phyloP scores from a whole-genome alignment of 2,113 vertebrate species.

The Hirundichthys speculiger region DNA sequence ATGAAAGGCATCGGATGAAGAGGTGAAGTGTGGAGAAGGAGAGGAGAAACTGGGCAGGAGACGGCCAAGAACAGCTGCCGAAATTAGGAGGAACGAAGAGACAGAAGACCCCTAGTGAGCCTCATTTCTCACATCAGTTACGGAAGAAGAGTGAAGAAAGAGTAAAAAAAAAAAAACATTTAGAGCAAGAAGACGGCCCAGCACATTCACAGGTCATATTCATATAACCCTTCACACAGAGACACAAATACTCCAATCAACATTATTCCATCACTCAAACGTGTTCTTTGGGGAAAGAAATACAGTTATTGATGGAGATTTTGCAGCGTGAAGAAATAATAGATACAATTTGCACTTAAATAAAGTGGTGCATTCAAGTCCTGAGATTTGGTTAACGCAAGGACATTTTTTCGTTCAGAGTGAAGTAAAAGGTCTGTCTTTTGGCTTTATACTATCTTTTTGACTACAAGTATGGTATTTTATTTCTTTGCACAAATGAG shows the following conservation, averaged over 20 bases:
- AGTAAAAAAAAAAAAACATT: constrained; percentile 18
- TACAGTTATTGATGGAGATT: too few relatives aligned
- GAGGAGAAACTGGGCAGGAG: constrained; percentile 61
- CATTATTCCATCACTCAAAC: too few relatives aligned
- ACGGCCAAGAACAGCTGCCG: constrained; percentile 64
- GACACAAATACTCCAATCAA: constrained; percentile 1
- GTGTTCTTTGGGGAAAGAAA: too few relatives aligned
- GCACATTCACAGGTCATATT: constrained; percentile 22
- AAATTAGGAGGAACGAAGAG: constrained; percentile 57
- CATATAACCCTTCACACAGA: not conserved
- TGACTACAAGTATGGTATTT: too few relatives aligned
- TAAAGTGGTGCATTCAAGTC: too few relatives aligned
- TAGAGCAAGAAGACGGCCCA: constrained; percentile 26
- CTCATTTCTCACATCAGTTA: constrained; percentile 77
- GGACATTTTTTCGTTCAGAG: too few relatives aligned
- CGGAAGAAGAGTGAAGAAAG: constrained; percentile 41
- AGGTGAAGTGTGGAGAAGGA: constrained; percentile 47
- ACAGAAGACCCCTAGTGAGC: constrained; percentile 68
- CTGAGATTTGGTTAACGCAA: too few relatives aligned
- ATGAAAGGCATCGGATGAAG: constrained; percentile 66
- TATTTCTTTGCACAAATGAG: too few relatives aligned
- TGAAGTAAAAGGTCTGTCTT: too few relatives aligned
- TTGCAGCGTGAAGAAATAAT: too few relatives aligned
- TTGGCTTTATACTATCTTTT: too few relatives aligned
- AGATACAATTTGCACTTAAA: too few relatives aligned